phyloP scores from a whole-genome alignment of 2,113 vertebrate species.

The Abramis brama region DNA sequence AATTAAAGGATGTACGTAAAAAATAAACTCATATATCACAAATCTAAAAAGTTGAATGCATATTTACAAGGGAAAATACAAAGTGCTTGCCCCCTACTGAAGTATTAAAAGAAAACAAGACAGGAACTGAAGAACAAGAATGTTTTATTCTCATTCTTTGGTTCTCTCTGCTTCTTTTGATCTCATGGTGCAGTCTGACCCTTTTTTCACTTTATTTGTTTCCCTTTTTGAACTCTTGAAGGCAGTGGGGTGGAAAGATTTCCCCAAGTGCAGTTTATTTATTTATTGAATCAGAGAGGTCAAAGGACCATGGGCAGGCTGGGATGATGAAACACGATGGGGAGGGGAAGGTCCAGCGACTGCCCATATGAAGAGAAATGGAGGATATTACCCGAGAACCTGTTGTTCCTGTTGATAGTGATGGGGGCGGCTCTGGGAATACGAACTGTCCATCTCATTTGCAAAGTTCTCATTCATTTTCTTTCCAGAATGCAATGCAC shows the following conservation, averaged over 20 bases:
- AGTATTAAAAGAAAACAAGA: conserved; percentile 67
- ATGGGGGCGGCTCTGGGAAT: background rate
- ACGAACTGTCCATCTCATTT: background rate
- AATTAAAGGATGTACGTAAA: conserved; percentile 64
- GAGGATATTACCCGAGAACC: background rate
- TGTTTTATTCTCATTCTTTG: conserved; percentile 61
- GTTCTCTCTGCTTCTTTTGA: conserved; percentile 20
- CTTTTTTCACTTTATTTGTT: conserved; percentile 62
- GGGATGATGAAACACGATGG: conserved; percentile 38
- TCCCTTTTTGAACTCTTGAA: conserved; percentile 63
- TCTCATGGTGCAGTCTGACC: conserved; percentile 46
- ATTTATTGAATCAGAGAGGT: conserved; percentile 70
- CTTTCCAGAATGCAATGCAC: conserved; percentile 7
- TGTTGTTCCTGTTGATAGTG: background rate
- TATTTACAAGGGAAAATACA: conserved; percentile 73
- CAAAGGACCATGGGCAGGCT: conserved; percentile 18
- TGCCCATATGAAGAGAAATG: conserved; percentile 1
- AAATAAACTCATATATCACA: conserved; percentile 66
- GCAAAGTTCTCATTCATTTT: background rate
- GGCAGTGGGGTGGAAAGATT: conserved; percentile 66
- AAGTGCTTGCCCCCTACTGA: conserved; percentile 74
- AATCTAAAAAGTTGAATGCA: conserved; percentile 76
- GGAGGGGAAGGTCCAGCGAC: background rate
- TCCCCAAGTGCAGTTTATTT: conserved; percentile 72
- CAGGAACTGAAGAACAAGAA: conserved; percentile 59